Percentiles rank a stretch among this genome's conserved stretches.
phyloP scores from a whole-genome alignment of 2,113 vertebrate species.

The Crocuta crocuta region DNA sequence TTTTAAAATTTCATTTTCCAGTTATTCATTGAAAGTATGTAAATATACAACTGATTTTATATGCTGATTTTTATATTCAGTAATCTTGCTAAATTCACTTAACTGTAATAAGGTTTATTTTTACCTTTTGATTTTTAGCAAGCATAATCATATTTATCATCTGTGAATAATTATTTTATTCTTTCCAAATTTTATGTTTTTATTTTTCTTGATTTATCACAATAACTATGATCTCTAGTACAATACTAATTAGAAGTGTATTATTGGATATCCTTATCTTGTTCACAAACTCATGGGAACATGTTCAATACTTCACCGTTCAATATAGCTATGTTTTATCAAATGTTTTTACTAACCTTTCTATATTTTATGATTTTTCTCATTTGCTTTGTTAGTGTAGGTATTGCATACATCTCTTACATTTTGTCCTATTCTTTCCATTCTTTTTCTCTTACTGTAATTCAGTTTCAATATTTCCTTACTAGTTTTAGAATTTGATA shows the following conservation, averaged over 20 bases:
- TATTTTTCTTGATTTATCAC: neutral
- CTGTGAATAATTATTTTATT: constrained; percentile 11
- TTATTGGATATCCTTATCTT: neutral
- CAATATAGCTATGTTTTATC: neutral
- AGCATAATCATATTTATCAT: neutral
- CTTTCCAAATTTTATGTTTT: neutral
- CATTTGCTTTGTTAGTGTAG: neutral
- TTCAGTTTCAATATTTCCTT: neutral
- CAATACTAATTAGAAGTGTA: neutral
- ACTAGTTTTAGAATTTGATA: neutral
- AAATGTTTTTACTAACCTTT: neutral
- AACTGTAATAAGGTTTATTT: neutral
- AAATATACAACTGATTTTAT: neutral
- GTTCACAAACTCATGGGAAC: neutral
- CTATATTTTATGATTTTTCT: neutral
- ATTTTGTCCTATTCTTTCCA: neutral
- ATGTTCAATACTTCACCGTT: neutral
- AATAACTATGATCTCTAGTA: neutral
- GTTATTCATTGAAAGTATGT: neutral
- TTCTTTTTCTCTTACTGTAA: neutral
- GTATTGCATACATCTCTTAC: neutral
- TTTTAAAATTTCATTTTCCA: neutral
- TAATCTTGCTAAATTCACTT: neutral
- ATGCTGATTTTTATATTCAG: neutral
- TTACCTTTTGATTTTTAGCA: neutral